Evolutionary conservation across 2,888 invertebrate genomes (phyloP).

Genomic region (Bembecia ichneumoniformis): DNA sequence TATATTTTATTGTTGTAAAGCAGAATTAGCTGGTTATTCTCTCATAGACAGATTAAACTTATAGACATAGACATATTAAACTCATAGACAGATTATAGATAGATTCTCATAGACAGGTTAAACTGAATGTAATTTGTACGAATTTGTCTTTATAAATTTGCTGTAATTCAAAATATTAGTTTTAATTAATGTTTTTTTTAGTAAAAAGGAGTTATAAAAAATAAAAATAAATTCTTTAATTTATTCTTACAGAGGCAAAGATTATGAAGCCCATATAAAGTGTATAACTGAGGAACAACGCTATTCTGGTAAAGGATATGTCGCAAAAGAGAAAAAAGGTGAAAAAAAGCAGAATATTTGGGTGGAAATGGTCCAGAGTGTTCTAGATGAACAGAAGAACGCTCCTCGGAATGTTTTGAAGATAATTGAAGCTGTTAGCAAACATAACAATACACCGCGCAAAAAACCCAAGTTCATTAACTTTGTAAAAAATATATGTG

Average conservation of each 20-base stretch:
- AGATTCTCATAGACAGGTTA: too few species aligned
- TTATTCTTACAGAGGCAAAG: constrained; percentile 75
- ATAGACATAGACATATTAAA: too few species aligned
- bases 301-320: constrained; percentile 87
- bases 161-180: too few species aligned
- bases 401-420: constrained; percentile 71
- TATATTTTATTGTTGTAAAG: too few species aligned
- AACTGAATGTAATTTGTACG: too few species aligned
- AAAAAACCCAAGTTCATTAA: constrained; percentile 88
- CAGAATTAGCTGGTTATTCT: too few species aligned
- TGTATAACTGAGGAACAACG: constrained; percentile 90
- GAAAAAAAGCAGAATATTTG: constrained; percentile 89
- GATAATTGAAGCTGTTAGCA: constrained; percentile 78
- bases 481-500: constrained; percentile 77
- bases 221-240: constrained; percentile 1
- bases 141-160: too few species aligned
- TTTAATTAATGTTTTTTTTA: background rate
- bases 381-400: constrained; percentile 71
- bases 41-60: too few species aligned
- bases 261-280: constrained; percentile 84
- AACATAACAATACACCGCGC: constrained; percentile 85
- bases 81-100: too few species aligned
- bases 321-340: constrained; percentile 85
- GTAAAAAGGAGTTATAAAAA: background rate
- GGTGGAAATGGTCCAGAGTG: constrained; percentile 79